A percentile compares a stretch with the other conserved stretches of the same genome.
phyloP scores from a whole-genome alignment of 2,888 invertebrate species.

The Slavum lentiscoides region DNA sequence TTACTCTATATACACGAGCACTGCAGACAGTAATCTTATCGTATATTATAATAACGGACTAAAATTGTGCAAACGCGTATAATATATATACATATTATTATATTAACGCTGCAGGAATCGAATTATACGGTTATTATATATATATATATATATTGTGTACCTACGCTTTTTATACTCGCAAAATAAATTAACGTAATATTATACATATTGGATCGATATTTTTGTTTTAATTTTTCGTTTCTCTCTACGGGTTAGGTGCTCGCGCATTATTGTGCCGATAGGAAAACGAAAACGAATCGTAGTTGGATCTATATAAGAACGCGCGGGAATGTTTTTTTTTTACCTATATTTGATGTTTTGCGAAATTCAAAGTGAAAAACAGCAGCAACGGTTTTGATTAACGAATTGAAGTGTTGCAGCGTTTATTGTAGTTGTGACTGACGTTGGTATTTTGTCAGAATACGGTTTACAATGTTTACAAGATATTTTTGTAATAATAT shows the following conservation, averaged over 20 bases:
- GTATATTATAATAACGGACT: not conserved
- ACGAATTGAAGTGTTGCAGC: no score
- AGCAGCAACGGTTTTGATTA: not conserved
- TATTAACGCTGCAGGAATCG: slow-evolving; percentile 44
- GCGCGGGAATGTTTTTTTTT: no score
- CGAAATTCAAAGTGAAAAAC: slow-evolving; percentile 8
- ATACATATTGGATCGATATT: slow-evolving; percentile 20
- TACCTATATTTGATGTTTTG: not conserved
- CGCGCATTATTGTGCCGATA: not conserved
- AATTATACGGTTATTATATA: slow-evolving; percentile 14
- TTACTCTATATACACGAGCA: not conserved
- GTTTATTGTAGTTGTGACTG: not conserved
- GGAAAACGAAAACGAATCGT: no score
- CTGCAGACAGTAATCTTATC: slow-evolving; percentile 25
- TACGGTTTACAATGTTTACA: slow-evolving; percentile 1
- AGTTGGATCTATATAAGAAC: no score
- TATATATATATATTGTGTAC: not conserved
- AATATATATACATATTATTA: no score
- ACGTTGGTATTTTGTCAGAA: slow-evolving; percentile 47
- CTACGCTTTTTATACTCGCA: slow-evolving; percentile 11
- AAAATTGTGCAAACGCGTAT: slow-evolving; percentile 39
- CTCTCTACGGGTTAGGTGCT: not conserved
- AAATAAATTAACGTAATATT: slow-evolving; percentile 34
- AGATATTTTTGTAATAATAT: no score
- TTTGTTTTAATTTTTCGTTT: slow-evolving; percentile 27